Percentiles rank a stretch among this genome's conserved stretches.
Evolutionary conservation across 2,113 vertebrate species (phyloP).

Genomic region (Gallinago undulata): DNA sequence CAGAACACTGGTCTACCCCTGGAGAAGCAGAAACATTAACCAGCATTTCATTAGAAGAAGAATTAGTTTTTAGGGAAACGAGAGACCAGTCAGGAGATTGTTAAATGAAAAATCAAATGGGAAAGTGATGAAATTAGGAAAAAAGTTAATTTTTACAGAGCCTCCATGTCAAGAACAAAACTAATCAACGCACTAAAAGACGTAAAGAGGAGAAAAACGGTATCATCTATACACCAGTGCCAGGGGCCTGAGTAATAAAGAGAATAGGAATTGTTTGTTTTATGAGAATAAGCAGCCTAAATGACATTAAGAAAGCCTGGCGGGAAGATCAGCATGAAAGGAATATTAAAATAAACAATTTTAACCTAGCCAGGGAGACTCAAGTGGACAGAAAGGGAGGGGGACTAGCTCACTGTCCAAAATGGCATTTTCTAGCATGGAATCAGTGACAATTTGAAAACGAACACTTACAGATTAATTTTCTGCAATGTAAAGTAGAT

Average conservation of each 20-base stretch:
- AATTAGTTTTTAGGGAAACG: not conserved
- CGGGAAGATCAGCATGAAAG: constrained; percentile 23
- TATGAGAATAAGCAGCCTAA: constrained; percentile 24
- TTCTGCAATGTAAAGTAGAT: not conserved
- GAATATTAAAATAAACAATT: constrained; percentile 36
- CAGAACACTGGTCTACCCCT: not conserved
- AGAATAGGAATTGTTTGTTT: constrained; percentile 26
- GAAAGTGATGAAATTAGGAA: not conserved
- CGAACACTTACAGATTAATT: not conserved
- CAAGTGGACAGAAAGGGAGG: not conserved
- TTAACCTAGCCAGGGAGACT: not conserved
- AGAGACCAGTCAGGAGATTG: not conserved
- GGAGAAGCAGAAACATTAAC: not conserved
- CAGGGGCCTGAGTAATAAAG: constrained; percentile 4
- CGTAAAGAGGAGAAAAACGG: not conserved
- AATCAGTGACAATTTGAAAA: not conserved
- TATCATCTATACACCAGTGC: not conserved
- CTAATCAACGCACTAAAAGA: constrained; percentile 9
- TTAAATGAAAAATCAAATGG: not conserved
- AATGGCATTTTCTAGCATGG: not conserved
- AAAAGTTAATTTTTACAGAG: not conserved
- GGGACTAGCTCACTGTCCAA: not conserved
- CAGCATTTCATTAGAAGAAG: not conserved
- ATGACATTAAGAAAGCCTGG: constrained; percentile 12
- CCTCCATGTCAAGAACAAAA: not conserved